Evolutionary conservation across 1,140 invertebrate genomes (phyloP).

Genomic region (Cydia amplana): DNA sequence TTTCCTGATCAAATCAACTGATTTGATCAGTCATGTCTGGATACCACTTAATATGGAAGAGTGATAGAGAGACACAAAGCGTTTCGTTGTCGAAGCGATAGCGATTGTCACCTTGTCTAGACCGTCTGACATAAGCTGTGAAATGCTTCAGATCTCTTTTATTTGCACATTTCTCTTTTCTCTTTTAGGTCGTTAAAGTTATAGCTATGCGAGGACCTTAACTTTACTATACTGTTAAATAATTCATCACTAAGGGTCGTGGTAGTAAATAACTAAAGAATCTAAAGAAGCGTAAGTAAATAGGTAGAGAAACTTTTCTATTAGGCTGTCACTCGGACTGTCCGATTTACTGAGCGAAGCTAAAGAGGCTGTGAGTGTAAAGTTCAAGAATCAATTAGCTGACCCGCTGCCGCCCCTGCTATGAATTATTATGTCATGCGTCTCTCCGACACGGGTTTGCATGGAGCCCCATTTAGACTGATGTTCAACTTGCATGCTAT

Average conservation of each 20-base stretch:
- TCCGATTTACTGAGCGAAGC: constrained; percentile 33
- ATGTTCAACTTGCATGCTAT: no score
- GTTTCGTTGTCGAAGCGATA: no score
- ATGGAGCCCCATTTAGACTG: no score
- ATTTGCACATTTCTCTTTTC: no score
- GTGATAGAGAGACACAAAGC: no score
- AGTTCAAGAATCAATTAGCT: constrained; percentile 64
- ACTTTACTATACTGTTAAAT: constrained; percentile 14
- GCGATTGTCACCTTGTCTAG: no score
- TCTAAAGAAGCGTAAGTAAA: no score
- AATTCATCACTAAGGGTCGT: constrained; percentile 9
- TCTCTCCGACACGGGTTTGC: constrained; percentile 37
- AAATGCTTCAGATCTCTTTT: neutral
- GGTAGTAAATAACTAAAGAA: constrained; percentile 27
- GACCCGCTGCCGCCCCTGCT: constrained; percentile 38
- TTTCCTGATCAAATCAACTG: no score
- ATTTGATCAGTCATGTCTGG: no score
- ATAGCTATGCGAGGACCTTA: neutral
- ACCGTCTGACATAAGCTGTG: neutral
- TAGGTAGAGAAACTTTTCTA: constrained; percentile 26
- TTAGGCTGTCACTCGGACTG: constrained; percentile 8
- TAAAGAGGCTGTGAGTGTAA: constrained; percentile 43
- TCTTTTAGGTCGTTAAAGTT: neutral
- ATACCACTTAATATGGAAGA: no score
- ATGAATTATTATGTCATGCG: constrained; percentile 59